A percentile compares a stretch with the other conserved stretches of the same genome.
Conservation (phyloP, 2,888 invertebrate species). For the Lasioglossum vierecki region DNA sequence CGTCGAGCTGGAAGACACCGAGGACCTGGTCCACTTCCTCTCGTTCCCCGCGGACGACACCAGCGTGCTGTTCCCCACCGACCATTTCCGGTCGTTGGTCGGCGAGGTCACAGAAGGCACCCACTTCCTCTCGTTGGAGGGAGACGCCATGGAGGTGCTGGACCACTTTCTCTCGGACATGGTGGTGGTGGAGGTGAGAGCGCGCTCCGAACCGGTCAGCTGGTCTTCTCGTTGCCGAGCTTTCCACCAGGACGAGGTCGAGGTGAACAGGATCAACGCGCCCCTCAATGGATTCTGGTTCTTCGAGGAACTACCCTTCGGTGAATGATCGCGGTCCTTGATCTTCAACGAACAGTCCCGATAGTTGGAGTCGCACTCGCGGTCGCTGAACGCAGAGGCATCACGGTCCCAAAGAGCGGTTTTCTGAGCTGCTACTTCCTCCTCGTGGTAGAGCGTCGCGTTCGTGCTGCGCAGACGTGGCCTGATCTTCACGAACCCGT, state of each 20-base stretch:
- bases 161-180: conserved; percentile 80
- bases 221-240: conserved; percentile 80
- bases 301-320: conserved; percentile 72
- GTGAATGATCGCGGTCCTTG: conserved; percentile 70
- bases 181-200: conserved; percentile 17
- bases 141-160: conserved; percentile 74
- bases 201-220: conserved; percentile 56
- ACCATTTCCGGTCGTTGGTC: conserved; percentile 77
- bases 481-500: conserved; percentile 80
- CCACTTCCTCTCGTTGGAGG: conserved; percentile 77
- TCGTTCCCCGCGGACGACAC: conserved; percentile 71
- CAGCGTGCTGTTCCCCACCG: conserved; percentile 66
- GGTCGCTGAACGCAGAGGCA: conserved; percentile 72
- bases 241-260: conserved; percentile 83
- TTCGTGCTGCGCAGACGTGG: conserved; percentile 80
- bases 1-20: conserved; percentile 74
- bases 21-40: conserved; percentile 77
- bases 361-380: conserved; percentile 73
- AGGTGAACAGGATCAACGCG: conserved; percentile 80
- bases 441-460: conserved; percentile 77
- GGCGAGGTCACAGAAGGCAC: conserved; percentile 68
- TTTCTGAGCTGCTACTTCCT: conserved; percentile 71
- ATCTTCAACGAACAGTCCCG: conserved; percentile 66
- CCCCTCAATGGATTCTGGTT: conserved; percentile 80
- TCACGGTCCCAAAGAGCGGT: conserved; percentile 72